Evolutionary conservation across 2,888 invertebrate species (phyloP).

Genomic region (Pristionchus japonicus): DNA sequence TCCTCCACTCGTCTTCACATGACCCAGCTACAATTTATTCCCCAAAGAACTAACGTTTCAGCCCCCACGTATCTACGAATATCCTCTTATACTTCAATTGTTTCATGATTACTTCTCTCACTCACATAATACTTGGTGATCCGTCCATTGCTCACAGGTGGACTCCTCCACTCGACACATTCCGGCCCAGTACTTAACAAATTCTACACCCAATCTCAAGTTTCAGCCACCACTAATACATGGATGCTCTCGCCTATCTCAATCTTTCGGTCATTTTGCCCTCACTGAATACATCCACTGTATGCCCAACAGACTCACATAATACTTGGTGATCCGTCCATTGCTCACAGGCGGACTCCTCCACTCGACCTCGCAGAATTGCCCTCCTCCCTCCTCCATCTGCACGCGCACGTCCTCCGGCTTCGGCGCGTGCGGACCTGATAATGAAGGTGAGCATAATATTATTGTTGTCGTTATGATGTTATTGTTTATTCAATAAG

Average conservation of each 20-base stretch:
- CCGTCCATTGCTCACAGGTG: constrained; percentile 48
- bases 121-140: constrained; percentile 52
- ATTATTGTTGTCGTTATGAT: too few species aligned
- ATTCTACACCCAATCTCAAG: background rate
- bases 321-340: constrained; percentile 69
- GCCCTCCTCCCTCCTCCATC: constrained; percentile 43
- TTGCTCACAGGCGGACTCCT: constrained; percentile 63
- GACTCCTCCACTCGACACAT: constrained; percentile 69
- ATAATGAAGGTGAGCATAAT: constrained; percentile 36
- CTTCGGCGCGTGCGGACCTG: constrained; percentile 68
- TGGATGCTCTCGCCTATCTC: background rate
- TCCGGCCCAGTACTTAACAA: background rate
- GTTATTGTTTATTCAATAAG: too few species aligned
- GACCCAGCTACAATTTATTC: too few species aligned
- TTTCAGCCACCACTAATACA: background rate
- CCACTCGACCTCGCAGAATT: constrained; percentile 74
- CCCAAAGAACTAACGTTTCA: too few species aligned
- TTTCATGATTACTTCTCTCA: background rate
- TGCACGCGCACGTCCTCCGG: constrained; percentile 67
- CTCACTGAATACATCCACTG: too few species aligned
- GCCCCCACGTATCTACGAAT: background rate
- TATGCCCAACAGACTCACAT: constrained; percentile 50
- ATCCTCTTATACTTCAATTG: too few species aligned
- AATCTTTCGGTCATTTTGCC: background rate
- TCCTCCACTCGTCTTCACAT: too few species aligned